Evolutionary conservation across 1,140 invertebrate genomes (phyloP), one percentile per base, ranked within the genome.

Genomic region (Bombus terrestris): DNA sequence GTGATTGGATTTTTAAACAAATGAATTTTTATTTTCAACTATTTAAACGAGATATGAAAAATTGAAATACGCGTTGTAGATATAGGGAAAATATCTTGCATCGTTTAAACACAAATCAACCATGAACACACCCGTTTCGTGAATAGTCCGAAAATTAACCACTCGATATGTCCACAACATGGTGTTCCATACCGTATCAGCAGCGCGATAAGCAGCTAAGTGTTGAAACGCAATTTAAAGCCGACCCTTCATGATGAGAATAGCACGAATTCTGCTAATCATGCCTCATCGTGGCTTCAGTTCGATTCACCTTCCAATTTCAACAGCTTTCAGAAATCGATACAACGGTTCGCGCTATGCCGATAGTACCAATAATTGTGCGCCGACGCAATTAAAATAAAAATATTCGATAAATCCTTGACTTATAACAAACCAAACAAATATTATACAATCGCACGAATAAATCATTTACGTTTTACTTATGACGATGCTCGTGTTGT

Each of bases 241-340:
- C 59, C 39, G n/a, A 53, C 32, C 32, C 32, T 57, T 57, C 10
- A 28, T n/a, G 37, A 62, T 64, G 13, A 39, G 59, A 74, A 77
- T 32, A 62, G 18, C 72, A 47, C 22, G n/a, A 41, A 77, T 77
- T 35, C 39, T 28, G 76, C 25, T 78, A 64, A 64, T 78, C 25
- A 12, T 39, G 57, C 57, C 28, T 32, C 75, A 62, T 64, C 59
- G 39, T 32, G 39, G 39, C 18, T 13, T 39, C 15, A 25, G 28
- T 25, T 62, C 35, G 13, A 64, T 32, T 78, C 59, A 18, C n/a
- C 59, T 10, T 32, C 22, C 37, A 35, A 32, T 78, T 41, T 18
- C 18, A 12, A 64, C 9, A 8, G 59, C 41, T 41, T 39, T 78
- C 39, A 64, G 12, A n/a, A 64, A 64, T 39, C 37, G 35, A 62